Evolutionary conservation across 2,113 vertebrate genomes (phyloP).

Genomic region (Sclerurus mexicanus): DNA sequence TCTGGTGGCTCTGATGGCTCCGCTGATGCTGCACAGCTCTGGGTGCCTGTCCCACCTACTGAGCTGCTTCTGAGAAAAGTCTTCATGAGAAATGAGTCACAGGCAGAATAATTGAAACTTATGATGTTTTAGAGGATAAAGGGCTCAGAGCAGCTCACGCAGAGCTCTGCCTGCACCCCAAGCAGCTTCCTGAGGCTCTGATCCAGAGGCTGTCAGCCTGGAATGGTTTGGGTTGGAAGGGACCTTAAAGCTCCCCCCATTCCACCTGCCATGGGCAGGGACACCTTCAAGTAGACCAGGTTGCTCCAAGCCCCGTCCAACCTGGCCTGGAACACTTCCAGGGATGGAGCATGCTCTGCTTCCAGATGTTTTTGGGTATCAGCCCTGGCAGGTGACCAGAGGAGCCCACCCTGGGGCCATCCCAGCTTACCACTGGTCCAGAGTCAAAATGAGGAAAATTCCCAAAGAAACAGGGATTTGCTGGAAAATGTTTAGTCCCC

Average conservation of each 20-base stretch:
- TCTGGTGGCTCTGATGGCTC: background rate
- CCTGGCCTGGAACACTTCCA: background rate
- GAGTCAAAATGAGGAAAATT: background rate
- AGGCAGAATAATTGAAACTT: background rate
- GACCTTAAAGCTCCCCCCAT: background rate
- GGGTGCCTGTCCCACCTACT: background rate
- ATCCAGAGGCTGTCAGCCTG: background rate
- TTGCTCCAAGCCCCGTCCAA: background rate
- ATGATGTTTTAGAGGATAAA: accelerated
- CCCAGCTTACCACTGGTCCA: accelerated
- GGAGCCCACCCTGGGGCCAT: accelerated
- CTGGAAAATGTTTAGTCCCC: background rate
- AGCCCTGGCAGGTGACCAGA: accelerated
- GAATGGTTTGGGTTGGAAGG: background rate
- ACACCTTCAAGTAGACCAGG: background rate
- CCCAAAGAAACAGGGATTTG: background rate
- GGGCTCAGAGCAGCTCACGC: background rate
- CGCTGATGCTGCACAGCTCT: background rate
- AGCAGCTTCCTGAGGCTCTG: background rate
- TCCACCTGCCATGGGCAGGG: background rate
- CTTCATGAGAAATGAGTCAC: background rate
- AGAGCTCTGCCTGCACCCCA: background rate
- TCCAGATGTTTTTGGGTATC: background rate
- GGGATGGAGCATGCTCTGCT: background rate
- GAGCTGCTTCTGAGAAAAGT: background rate